Percentiles rank a stretch among this genome's conserved stretches.
Conservation (phyloP, 2,888 invertebrate genomes). For the Phalera bucephala region DNA sequence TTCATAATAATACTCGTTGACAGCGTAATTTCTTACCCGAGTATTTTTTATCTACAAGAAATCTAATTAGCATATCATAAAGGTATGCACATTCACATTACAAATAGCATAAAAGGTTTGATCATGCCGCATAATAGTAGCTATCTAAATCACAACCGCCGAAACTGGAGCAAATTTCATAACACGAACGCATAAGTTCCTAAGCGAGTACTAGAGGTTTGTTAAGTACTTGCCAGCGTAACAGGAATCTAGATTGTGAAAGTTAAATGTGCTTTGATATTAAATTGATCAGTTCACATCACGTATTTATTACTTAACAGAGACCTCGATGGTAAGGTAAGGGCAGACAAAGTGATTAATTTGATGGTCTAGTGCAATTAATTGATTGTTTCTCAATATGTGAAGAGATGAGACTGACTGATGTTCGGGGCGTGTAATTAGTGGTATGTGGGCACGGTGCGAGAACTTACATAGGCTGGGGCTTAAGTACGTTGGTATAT, state of each 20-base stretch:
- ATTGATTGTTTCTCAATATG: constrained; percentile 28
- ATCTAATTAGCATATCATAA: too few relatives aligned
- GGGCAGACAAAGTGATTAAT: constrained; percentile 36
- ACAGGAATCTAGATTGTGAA: constrained; percentile 46
- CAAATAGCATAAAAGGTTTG: too few relatives aligned
- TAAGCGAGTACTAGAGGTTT: constrained; percentile 23
- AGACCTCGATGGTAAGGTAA: constrained; percentile 33
- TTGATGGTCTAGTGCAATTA: constrained; percentile 31
- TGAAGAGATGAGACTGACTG: constrained; percentile 26
- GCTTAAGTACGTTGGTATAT: too few relatives aligned
- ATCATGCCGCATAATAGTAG: not conserved
- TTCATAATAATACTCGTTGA: too few relatives aligned
- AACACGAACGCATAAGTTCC: constrained; percentile 20
- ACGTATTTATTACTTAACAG: constrained; percentile 21
- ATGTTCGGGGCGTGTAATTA: constrained; percentile 14
- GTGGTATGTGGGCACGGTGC: constrained; percentile 12
- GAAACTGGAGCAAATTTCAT: constrained; percentile 33
- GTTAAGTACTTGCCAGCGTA: constrained; percentile 23
- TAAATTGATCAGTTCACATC: constrained; percentile 19
- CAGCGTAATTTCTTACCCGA: too few relatives aligned
- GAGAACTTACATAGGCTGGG: too few relatives aligned
- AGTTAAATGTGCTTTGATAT: constrained; percentile 35
- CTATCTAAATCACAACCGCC: constrained; percentile 14
- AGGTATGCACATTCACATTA: too few relatives aligned
- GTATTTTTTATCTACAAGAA: too few relatives aligned